Conservation (phyloP, 2,113 vertebrate genomes). For the Corythornis cristatus region DNA sequence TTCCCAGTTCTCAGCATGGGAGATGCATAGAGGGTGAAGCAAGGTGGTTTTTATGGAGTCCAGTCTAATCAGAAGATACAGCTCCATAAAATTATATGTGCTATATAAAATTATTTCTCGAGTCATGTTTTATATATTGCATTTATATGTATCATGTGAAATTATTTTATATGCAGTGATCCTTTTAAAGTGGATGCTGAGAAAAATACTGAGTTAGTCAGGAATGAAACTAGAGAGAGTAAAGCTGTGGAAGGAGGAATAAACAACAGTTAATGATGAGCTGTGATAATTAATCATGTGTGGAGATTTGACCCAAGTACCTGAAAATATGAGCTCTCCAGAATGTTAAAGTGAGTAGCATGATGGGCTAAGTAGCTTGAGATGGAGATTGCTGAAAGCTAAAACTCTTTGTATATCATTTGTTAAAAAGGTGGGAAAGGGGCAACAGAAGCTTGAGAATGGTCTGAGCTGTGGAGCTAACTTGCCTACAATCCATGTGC, state of each 20-base stretch:
- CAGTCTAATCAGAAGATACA: not conserved
- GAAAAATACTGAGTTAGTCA: not conserved
- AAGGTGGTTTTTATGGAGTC: not conserved
- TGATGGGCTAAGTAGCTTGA: not conserved
- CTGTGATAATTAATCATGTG: not conserved
- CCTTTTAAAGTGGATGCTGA: not conserved
- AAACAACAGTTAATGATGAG: not conserved
- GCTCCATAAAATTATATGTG: not conserved
- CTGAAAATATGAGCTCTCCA: not conserved
- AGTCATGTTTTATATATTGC: not conserved
- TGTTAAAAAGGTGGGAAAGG: not conserved
- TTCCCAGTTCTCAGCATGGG: not conserved
- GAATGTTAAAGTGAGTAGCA: not conserved
- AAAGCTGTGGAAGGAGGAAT: not conserved
- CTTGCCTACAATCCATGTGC: fast-evolving
- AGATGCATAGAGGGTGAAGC: not conserved
- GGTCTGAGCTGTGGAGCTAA: not conserved
- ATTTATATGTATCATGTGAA: not conserved
- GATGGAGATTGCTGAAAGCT: not conserved
- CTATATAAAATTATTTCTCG: not conserved
- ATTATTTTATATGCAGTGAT: not conserved
- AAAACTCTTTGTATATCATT: fast-evolving
- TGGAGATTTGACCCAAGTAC: not conserved
- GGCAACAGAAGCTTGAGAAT: not conserved
- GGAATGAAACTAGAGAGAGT: not conserved